phyloP scores from a whole-genome alignment of 2,113 vertebrate genomes.

The Pedetes capensis region DNA sequence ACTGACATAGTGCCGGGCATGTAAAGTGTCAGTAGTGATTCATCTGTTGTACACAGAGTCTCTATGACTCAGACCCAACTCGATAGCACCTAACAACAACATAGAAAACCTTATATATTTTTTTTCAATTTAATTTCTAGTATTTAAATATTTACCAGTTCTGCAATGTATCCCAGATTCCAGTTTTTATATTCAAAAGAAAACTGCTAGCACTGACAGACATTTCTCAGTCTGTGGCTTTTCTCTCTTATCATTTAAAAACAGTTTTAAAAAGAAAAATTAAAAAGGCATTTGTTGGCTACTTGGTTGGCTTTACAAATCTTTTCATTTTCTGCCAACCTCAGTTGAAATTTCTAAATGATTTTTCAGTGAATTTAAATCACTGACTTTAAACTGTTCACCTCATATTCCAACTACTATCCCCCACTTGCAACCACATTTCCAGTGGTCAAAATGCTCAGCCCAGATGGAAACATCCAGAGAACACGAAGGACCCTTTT shows the following conservation, averaged over 20 bases:
- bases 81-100: no score
- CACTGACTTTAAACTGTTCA: not conserved
- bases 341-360: not conserved
- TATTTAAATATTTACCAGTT: slow-evolving; percentile 38
- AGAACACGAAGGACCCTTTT: not conserved
- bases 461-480: not conserved
- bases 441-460: not conserved
- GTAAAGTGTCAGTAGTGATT: no score
- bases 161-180: not conserved
- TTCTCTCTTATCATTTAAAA: slow-evolving; percentile 17
- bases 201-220: not conserved
- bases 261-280: not conserved
- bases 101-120: no score
- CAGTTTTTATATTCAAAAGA: slow-evolving; percentile 32
- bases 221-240: not conserved
- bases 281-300: not conserved
- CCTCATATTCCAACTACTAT: accelerated
- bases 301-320: not conserved
- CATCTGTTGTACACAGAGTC: no score
- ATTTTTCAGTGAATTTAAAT: not conserved
- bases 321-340: not conserved
- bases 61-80: no score
- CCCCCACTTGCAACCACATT: not conserved
- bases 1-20: no score
- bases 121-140: slow-evolving; percentile 4